Evolutionary conservation across 1,140 invertebrate genomes (phyloP), one percentile per base, ranked within the genome.

Genomic region (Hylyphantes graminicola): DNA sequence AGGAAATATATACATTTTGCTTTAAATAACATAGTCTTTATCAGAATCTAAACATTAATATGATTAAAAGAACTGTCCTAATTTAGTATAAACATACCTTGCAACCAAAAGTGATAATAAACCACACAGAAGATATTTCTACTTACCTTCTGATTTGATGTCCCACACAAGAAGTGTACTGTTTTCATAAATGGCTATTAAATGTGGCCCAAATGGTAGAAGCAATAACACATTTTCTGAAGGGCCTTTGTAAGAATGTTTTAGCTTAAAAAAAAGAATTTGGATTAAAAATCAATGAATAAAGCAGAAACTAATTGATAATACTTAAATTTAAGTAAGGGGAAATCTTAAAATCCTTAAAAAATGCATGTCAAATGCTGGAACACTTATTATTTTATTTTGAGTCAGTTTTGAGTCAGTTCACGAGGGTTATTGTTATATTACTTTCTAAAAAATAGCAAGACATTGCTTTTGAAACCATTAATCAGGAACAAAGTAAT

Each of bases 81-180:
- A 35, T 35, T 5, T 35, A 5, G 35, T 35, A 35, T 35, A 35
- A 35, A 35, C 35, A 35, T 19, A 65, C 19, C 17, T 65, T 5
- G 21, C 19, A 65, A 65, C 19, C 4, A 50, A 48, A 68, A 6
- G 51, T 12, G n/a, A 15, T 35, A 11, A 61, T 15, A 50, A 74
- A 35, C 11, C 51, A 76, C 15, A 21, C 48, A 76, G 15, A 64
- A 15, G 55, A 2, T 10, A 6, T 10, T 48, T 77, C 51, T 7
- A 13, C 51, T 21, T 12, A 87, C 70, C 93, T 92, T 95, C 94
- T 0, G 92, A 91, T 87, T 94, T 93, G 2, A 97, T 94, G 89
- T 97, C 93, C 95, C 96, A 98, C 17, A 98, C 91, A 90, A 93
- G 94, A 0, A 99, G 67, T 67, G 91, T 90, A 89, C 94, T 96